Conservation (phyloP, 2,113 vertebrate genomes). For the Heterocephalus glaber region DNA sequence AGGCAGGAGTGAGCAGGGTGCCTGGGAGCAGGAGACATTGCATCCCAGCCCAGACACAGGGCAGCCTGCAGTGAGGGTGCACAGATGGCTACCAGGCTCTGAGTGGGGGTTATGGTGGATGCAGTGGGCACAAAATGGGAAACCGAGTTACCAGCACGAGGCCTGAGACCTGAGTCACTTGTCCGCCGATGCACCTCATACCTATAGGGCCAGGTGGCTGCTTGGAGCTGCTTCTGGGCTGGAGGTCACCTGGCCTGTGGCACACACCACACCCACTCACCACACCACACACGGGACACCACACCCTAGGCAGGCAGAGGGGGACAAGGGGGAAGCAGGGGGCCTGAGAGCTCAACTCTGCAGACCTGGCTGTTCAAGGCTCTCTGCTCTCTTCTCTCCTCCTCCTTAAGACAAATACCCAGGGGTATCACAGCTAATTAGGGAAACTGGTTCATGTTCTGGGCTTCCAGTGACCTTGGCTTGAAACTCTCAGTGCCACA, state of each 20-base stretch:
- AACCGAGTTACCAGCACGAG: not conserved
- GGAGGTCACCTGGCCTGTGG: not conserved
- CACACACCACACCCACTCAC: not conserved
- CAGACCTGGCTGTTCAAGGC: not conserved
- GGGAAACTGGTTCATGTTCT: not conserved
- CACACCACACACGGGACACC: not conserved
- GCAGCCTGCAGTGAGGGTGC: not conserved
- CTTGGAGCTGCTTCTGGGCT: not conserved
- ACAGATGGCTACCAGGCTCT: fast-evolving
- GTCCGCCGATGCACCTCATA: not conserved
- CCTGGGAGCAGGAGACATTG: fast-evolving
- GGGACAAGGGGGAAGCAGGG: fast-evolving
- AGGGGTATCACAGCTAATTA: not conserved
- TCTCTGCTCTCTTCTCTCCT: not conserved
- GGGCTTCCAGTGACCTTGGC: not conserved
- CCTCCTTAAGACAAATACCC: too few relatives aligned
- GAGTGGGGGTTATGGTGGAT: not conserved
- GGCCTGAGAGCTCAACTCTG: too few relatives aligned
- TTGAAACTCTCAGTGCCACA: fast-evolving
- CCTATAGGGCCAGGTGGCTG: not conserved
- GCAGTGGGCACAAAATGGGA: fast-evolving
- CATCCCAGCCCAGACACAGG: fast-evolving
- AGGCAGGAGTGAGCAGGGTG: fast-evolving
- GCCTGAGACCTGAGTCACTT: not conserved
- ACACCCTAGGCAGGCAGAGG: not conserved